Percentiles rank a stretch among this genome's conserved stretches.
These are phyloP conservation scores for Dicrostonyx torquatus DNA, from an alignment of 2,797 vertebrate genomes.

Conservation along the genomic window DNA sequence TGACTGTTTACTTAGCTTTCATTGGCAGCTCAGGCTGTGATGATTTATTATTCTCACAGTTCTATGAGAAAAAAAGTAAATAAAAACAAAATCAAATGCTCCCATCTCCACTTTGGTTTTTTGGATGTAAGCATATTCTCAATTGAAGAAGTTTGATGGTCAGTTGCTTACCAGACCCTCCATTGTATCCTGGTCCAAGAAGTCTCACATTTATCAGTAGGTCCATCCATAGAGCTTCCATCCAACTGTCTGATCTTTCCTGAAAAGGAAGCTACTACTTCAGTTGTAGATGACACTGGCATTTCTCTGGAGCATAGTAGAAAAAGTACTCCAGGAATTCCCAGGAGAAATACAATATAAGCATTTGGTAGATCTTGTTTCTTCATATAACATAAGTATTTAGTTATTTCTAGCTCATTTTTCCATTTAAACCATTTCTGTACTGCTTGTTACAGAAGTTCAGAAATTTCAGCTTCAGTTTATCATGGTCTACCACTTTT, in stretches of 20 bases:
- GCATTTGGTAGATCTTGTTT: background rate
- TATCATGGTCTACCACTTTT: background rate
- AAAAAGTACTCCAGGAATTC: background rate
- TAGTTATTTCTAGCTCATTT: background rate
- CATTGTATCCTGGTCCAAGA: background rate
- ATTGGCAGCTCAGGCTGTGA: background rate
- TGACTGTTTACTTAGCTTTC: background rate
- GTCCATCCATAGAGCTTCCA: background rate
- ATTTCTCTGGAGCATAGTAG: background rate
- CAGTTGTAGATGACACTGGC: no score
- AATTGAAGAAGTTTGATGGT: fast-evolving
- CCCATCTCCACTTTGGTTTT: no score
- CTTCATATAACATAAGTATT: no score
- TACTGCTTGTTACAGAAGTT: background rate
- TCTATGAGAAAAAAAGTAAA: background rate
- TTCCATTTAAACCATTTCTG: background rate
- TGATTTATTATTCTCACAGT: background rate
- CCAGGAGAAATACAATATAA: background rate
- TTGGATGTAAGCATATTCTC: background rate
- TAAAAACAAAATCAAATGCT: background rate
- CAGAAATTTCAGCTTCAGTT: background rate
- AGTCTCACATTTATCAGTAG: background rate
- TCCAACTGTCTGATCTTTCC: background rate
- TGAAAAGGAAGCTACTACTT: background rate
- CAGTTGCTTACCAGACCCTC: background rate